A percentile compares a stretch with the other conserved stretches of the same genome.
Conservation (phyloP, 23 tunicate species). For the Trididemnum nubilum region DNA sequence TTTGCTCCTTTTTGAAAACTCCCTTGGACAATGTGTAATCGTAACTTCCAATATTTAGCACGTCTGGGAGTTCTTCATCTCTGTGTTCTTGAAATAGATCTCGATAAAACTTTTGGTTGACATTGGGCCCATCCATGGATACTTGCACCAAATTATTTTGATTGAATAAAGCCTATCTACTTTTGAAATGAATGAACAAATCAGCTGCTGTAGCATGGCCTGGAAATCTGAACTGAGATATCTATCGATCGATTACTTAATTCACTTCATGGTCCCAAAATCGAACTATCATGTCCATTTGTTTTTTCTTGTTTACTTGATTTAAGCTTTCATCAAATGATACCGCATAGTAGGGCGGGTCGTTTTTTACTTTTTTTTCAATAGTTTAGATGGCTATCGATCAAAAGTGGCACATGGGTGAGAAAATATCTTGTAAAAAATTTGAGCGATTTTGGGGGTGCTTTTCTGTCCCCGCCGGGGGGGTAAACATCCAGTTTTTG, state of each 20-base stretch:
- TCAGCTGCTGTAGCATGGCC: slow-evolving; percentile 24
- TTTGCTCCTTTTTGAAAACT: slow-evolving; percentile 15
- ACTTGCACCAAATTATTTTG: slow-evolving; percentile 12
- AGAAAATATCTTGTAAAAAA: too few species aligned
- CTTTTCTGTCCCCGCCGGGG: too few species aligned
- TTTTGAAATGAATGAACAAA: slow-evolving; percentile 18
- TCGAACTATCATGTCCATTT: slow-evolving; percentile 13
- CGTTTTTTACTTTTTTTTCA: too few species aligned
- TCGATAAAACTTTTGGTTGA: slow-evolving; percentile 7
- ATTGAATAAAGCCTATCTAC: not conserved
- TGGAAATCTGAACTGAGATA: not conserved
- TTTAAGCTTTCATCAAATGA: slow-evolving; percentile 21
- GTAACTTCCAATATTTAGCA: slow-evolving; percentile 20
- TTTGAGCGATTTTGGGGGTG: too few species aligned
- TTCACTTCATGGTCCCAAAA: slow-evolving; percentile 19
- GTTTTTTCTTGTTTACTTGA: slow-evolving; percentile 1
- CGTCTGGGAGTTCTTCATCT: not conserved
- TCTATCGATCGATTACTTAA: slow-evolving; percentile 1
- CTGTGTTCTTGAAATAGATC: slow-evolving; percentile 6
- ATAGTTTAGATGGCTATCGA: too few species aligned
- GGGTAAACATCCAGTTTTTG: too few species aligned
- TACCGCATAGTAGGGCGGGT: not conserved
- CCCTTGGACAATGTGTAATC: not conserved
- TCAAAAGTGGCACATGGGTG: too few species aligned
- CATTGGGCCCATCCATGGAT: slow-evolving; percentile 27